Evolutionary conservation across 2,797 vertebrate species (phyloP), one percentile per base, ranked within the genome.

Genomic region (Microctenopoma steveboyesi): DNA sequence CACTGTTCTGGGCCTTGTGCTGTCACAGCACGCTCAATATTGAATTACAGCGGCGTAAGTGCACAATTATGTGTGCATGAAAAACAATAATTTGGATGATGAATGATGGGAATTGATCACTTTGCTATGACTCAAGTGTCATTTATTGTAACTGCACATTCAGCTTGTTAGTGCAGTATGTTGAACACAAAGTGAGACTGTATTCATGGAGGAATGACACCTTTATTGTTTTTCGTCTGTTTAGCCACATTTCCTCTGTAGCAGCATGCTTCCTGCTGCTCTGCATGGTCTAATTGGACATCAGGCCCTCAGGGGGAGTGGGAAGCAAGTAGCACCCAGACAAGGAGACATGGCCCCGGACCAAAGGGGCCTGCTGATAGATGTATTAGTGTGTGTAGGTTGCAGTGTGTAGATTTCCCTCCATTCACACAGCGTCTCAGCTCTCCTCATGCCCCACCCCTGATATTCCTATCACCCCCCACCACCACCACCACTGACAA

Each of bases 281-380:
- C 45, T 64, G 37, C 51, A 3, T 73, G 63, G 83, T 83, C 70
- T 80, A 83, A 86, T 74, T 79, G 79, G 82, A 81, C 72, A 64
- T 54, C 39, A 48, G 47, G 73, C 67, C 82, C 81, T 70, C 18
- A 52, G 81, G 78, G 74, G 59, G 66, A 76, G 45, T 50, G 64
- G 33, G 69, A 81, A 62, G 74, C 16, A 35, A 76, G 52, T 52
- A 56, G 18, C 47, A 63, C 64, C 64, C 56, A 83, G 78, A 75
- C 69, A 79, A 61, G 14, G 74, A 25, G 60, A 69, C 48, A 2
- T 83, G 78, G 84, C 74, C 86, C 72, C 63, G 54, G 78, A 79
- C 79, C 49, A 48, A 53, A 69, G 62, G 50, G 47, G 15, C 30
- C 40, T 2, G 4, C 33, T 4, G 56, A 58, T 33, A 48, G 72